Base-by-base conservation (phyloP, 2,888 invertebrate species). In the Synergus gifuensis region DNA sequence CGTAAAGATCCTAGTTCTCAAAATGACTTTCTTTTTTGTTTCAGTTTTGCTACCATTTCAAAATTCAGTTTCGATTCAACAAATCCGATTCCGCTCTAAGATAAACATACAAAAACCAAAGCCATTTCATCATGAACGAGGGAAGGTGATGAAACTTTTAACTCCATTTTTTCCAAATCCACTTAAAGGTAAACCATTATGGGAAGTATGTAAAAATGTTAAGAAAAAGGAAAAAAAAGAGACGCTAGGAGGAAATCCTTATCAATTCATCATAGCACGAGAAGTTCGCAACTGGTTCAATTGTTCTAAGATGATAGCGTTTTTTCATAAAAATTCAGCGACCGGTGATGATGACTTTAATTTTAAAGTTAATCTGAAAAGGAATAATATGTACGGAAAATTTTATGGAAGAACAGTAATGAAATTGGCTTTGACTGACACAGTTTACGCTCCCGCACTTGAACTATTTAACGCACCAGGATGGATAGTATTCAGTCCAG, bases 101-200 rank as follows among this genome's bases (percentile, higher is more conserved):
- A 96, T 97, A 77, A 97, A 97, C 88, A 94, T 97, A 63, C 95
- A 96, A 90, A 94, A 93, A 84, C 97, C 97, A 0, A 94, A 94
- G 87, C 92, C 94, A 76, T 95, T 96, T 0, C 96, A 96, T 91
- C 96, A 94, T 89, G 94, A 94, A 84, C 94, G 95, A 83, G 95
- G 95, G 22, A 93, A 94, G 84, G 93, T 96, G 63, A 90, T 96
- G 67, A 94, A 94, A 84, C 92, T 96, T n/a, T 92, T 95, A 0
- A 94, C 94, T 87, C 96, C 97, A 0, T 93, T 93, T 63, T 95
- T 94, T 87, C 92, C 93, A 12, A 93, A 94, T 64, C 93, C 93
- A 22, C 90, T 92, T 81, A 77, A 85, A 76, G 80, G 64, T 9
- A 86, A 85, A 77, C 62, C 80, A 16, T 64, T 79, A 76, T 88